A percentile compares a stretch with the other conserved stretches of the same genome.
These are phyloP conservation scores for Euleptes europaea DNA, from an alignment of 2,113 vertebrate genomes.

Conservation along the genomic window DNA sequence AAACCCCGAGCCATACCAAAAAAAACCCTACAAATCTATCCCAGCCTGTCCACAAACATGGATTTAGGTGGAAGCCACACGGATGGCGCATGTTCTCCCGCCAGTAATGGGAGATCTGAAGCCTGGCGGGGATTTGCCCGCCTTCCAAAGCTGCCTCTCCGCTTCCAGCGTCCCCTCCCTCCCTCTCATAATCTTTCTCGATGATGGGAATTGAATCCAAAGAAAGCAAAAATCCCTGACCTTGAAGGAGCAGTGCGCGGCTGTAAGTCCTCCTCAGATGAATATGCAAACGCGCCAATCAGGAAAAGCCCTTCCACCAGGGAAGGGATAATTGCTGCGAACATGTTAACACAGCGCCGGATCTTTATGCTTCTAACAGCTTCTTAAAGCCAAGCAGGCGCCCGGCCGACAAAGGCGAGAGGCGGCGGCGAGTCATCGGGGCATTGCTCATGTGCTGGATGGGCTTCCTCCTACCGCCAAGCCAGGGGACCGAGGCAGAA, in stretches of 20 bases:
- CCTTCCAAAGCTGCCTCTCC: conserved; percentile 35
- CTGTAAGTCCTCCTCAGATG: conserved; percentile 39
- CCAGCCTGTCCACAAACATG: neutral
- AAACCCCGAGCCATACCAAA: neutral
- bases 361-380: conserved; percentile 49
- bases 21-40: neutral
- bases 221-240: conserved; percentile 61
- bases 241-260: conserved; percentile 62
- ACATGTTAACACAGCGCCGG: conserved; percentile 43
- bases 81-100: neutral
- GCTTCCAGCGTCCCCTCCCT: conserved; percentile 13
- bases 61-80: neutral
- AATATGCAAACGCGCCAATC: conserved; percentile 64
- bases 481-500: neutral
- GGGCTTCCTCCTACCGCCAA: accelerated
- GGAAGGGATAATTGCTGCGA: conserved; percentile 56
- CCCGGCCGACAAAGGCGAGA: conserved; percentile 35
- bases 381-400: conserved; percentile 53
- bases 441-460: conserved; percentile 12
- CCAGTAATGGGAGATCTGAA: conserved; percentile 29
- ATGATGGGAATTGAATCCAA: conserved; percentile 62
- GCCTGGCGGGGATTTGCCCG: neutral
- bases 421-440: conserved; percentile 36
- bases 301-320: conserved; percentile 51
- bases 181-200: conserved; percentile 52